phyloP scores from a whole-genome alignment of 2,888 invertebrate species.

The Drosophila koepferae region DNA sequence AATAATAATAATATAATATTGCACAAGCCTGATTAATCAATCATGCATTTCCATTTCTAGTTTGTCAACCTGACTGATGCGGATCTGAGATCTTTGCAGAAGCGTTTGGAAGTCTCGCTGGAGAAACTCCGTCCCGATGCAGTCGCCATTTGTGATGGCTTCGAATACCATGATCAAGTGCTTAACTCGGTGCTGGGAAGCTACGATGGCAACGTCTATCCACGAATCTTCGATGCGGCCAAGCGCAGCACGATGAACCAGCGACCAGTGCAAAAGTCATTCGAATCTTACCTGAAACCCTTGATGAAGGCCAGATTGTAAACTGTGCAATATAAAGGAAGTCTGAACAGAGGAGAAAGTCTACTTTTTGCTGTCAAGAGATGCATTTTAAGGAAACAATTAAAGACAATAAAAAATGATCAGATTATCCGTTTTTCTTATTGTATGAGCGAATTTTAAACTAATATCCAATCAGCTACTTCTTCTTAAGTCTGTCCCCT shows the following conservation, averaged over 20 bases:
- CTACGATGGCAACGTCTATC: conserved; percentile 94
- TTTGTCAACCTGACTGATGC: conserved; percentile 71
- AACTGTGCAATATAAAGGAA: conserved; percentile 45
- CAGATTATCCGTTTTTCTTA: too few relatives aligned
- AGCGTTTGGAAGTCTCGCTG: conserved; percentile 90
- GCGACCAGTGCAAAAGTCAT: conserved; percentile 90
- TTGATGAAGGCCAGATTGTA: conserved; percentile 91
- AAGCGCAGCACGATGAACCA: conserved; percentile 93
- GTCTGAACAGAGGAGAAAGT: too few relatives aligned
- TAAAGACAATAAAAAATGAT: neutral
- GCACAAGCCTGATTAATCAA: neutral
- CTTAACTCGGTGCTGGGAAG: conserved; percentile 91
- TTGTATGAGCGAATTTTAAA: too few relatives aligned
- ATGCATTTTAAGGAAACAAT: conserved; percentile 9
- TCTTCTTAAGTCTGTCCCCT: neutral
- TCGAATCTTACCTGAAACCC: conserved; percentile 91
- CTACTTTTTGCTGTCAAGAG: neutral
- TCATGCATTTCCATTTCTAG: conserved; percentile 28
- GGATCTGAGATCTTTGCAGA: conserved; percentile 86
- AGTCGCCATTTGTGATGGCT: conserved; percentile 95
- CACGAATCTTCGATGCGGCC: conserved; percentile 91
- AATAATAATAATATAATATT: conserved; percentile 46
- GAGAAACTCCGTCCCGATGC: conserved; percentile 93
- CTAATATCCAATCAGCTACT: too few relatives aligned
- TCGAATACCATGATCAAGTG: conserved; percentile 93